phyloP scores from a whole-genome alignment of 2,113 vertebrate genomes.

The Penelope pileata region DNA sequence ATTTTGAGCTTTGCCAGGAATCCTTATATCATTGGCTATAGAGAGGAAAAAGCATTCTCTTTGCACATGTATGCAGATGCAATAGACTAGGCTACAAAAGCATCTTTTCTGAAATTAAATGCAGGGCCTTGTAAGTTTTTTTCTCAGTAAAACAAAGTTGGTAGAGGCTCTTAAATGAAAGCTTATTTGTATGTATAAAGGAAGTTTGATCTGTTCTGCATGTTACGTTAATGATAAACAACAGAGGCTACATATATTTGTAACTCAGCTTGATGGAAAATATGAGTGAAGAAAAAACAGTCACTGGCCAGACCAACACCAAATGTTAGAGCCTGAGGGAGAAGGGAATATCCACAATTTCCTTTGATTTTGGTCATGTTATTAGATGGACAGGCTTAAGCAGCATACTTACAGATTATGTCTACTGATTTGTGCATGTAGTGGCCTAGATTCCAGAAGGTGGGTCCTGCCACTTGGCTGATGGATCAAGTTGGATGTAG shows the following conservation, averaged over 20 bases:
- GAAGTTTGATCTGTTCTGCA: background rate
- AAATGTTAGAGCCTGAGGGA: background rate
- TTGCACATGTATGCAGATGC: background rate
- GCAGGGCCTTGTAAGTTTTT: background rate
- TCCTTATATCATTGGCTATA: background rate
- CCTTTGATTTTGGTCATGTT: background rate
- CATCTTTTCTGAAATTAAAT: conserved; percentile 24
- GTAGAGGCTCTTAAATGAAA: conserved; percentile 1
- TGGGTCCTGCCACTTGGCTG: background rate
- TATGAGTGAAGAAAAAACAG: background rate
- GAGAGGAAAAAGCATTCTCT: background rate
- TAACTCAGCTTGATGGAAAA: background rate
- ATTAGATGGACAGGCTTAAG: background rate
- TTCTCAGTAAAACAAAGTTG: background rate
- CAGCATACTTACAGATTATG: background rate
- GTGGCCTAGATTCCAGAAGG: background rate
- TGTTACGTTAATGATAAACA: background rate
- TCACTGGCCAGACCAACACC: background rate
- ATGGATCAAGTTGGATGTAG: background rate
- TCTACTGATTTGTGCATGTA: background rate
- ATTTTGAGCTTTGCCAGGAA: conserved; percentile 50
- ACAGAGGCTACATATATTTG: background rate
- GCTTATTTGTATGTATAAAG: background rate
- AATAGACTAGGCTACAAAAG: background rate
- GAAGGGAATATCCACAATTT: background rate